These are phyloP conservation scores for Megalopta genalis DNA, from an alignment of 1,140 invertebrate species.

Conservation along the genomic window DNA sequence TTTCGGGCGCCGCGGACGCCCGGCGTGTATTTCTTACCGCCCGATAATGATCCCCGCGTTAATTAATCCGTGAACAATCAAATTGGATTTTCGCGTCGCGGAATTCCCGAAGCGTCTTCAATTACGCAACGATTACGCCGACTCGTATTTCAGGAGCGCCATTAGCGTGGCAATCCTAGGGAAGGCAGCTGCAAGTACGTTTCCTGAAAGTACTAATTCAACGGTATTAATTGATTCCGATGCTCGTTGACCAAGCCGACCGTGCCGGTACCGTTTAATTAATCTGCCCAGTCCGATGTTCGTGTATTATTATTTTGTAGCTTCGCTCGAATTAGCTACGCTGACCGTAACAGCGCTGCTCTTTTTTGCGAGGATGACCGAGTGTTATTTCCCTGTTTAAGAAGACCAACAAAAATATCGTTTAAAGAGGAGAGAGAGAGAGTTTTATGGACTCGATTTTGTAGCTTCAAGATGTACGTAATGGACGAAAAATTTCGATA, in stretches of 20 bases:
- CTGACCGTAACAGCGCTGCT: too few species aligned
- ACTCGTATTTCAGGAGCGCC: constrained; percentile 10
- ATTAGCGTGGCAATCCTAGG: constrained; percentile 17
- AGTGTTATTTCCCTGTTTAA: too few species aligned
- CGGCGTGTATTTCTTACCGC: background rate
- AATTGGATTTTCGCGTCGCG: constrained; percentile 13
- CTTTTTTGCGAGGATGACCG: too few species aligned
- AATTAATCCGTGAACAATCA: constrained; percentile 25
- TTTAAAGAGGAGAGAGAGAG: too few species aligned
- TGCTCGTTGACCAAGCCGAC: too few species aligned
- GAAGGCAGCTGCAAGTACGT: background rate
- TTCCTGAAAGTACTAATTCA: constrained; percentile 19
- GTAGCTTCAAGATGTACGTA: too few species aligned
- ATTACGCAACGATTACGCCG: constrained; percentile 33
- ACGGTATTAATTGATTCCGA: constrained; percentile 25
- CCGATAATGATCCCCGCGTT: background rate
- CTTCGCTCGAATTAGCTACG: too few species aligned
- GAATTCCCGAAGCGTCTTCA: constrained; percentile 9
- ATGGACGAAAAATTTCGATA: too few species aligned
- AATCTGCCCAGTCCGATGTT: background rate
- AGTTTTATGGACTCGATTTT: too few species aligned
- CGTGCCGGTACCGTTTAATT: constrained; percentile 4
- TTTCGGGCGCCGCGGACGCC: background rate
- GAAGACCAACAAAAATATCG: too few species aligned
- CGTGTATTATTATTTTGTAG: background rate